Base-by-base conservation (phyloP, 2,888 invertebrate genomes). In the Meliscaeva auricollis region DNA sequence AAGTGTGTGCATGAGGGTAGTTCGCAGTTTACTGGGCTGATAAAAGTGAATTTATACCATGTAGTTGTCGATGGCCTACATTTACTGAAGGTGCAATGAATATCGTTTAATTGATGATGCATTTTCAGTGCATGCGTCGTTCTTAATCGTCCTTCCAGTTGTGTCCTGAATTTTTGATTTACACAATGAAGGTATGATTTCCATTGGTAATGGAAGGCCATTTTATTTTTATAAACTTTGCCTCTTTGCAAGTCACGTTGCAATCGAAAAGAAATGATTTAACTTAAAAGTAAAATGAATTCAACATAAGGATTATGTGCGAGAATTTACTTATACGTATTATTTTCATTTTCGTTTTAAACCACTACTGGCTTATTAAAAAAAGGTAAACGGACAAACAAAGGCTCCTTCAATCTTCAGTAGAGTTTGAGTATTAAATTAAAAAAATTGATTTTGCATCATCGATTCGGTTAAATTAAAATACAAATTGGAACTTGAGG, bases 51-150 rank as follows among this genome's bases (percentile, higher is more conserved):
- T 30, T 44, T 22, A 48, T 17, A 35, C 17, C 48, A 68, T 17
- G 62, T 68, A 20, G 50, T 35, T 69, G 58, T 13, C 54, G 69
- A 41, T 75, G 78, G 74, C 74, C 78, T 75, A 83, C 74, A 70
- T 79, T 20, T 66, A 17, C 35, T 64, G 6, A 30, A 79, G 69
- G 73, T 74, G 78, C 56, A 78, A 68, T 64, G 69, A 78, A 74
- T 69, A 74, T 56, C 69, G 44, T 64, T 64, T 79, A 83, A 83
- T 83, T 78, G 79, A 83, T 83, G 79, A 83, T 83, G 74, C 69
- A 38, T 30, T 68, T 56, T 50, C 60, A 7, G 56, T 44, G 26
- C 9, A 44, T 48, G 52, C 41, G 22, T 41, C 41, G 48, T 56
- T 66, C 30, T 56, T 70, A 64, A 70, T 68, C 66, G 46, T 44